phyloP scores from a whole-genome alignment of 2,797 vertebrate genomes.

The Alauda arvensis region DNA sequence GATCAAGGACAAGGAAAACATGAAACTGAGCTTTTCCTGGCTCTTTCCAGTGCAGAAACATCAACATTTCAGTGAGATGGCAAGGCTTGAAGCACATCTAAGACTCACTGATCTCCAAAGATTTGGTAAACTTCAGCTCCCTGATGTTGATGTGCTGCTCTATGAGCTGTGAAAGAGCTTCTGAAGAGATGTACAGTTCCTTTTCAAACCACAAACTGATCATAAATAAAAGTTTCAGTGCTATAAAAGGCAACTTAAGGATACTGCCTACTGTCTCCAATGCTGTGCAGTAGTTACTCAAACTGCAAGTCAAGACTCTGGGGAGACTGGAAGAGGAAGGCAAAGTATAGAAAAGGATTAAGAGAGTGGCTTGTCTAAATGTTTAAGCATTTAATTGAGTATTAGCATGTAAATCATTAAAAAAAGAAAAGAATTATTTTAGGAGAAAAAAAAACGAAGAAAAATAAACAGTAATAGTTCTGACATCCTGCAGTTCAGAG shows the following conservation, averaged over 20 bases:
- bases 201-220: not conserved
- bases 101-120: not conserved
- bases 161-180: slow-evolving; percentile 23
- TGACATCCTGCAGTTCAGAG: not conserved
- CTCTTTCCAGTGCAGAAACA: not conserved
- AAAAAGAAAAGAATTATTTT: not conserved
- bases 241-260: not conserved
- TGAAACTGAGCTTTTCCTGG: not conserved
- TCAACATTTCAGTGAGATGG: not conserved
- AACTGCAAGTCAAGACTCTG: not conserved
- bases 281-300: not conserved
- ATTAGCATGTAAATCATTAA: not conserved
- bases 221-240: slow-evolving; percentile 1
- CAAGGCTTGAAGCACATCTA: not conserved
- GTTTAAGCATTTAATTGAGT: not conserved
- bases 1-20: not conserved
- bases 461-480: not conserved
- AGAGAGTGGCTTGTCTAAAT: not conserved
- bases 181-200: not conserved
- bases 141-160: not conserved
- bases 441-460: not conserved
- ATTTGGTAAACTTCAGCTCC: not conserved
- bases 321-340: not conserved
- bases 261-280: not conserved
- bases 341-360: not conserved